Evolutionary conservation across 1,140 invertebrate genomes (phyloP).

Genomic region (Zophobas atratus): DNA sequence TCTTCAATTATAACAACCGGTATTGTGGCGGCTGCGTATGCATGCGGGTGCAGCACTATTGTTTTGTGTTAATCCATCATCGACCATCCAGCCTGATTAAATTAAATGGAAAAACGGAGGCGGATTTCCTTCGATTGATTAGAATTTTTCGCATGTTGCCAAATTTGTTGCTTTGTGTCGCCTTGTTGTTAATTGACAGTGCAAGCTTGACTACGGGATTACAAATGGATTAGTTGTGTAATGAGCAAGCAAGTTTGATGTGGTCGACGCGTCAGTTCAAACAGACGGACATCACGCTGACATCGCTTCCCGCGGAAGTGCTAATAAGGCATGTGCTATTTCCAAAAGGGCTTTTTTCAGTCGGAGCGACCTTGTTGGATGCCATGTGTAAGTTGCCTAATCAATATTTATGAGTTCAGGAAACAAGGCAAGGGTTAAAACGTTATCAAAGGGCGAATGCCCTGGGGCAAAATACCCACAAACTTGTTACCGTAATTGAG

Average conservation of each 20-base stretch:
- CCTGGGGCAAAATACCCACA: constrained; percentile 45
- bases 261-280: constrained; percentile 11
- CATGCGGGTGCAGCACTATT: constrained; percentile 30
- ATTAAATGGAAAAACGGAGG: constrained; percentile 16
- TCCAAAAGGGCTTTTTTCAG: constrained; percentile 10
- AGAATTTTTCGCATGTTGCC: background rate
- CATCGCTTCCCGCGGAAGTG: background rate
- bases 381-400: constrained; percentile 39
- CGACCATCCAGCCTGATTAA: constrained; percentile 3
- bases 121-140: background rate
- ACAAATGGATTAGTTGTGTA: constrained; percentile 31
- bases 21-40: constrained; percentile 26
- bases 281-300: background rate
- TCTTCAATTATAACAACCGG: constrained; percentile 59
- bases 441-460: constrained; percentile 47
- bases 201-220: constrained; percentile 1
- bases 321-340: constrained; percentile 21
- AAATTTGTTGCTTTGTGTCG: no score
- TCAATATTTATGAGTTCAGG: constrained; percentile 49
- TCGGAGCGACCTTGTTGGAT: constrained; percentile 14
- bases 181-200: constrained; percentile 3
- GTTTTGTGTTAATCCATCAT: constrained; percentile 27
- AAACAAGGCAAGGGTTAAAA: constrained; percentile 49
- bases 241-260: constrained; percentile 38
- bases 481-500: constrained; percentile 49